Evolutionary conservation across 2,888 invertebrate genomes (phyloP), one percentile per base, ranked within the genome.

Genomic region (Cosmorhoe ocellata): DNA sequence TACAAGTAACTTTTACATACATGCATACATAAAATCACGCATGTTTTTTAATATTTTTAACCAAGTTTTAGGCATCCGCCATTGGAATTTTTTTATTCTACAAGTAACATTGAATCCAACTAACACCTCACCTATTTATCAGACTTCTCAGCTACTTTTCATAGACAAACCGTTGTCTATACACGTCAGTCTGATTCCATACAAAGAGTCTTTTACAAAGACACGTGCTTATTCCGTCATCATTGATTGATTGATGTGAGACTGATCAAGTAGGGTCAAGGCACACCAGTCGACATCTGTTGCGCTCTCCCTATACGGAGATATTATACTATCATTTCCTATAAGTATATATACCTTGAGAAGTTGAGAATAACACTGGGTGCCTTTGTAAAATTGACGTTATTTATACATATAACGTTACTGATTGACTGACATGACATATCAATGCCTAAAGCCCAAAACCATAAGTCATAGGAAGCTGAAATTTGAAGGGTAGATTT

Each of bases 241-340:
- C 38, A 27, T 30, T 54, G 49, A 54, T 30, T 54, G 49, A 54
- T 50, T 50, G 51, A 55, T 37, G 47, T 55, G 51, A 55, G 51
- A 45, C 41, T 52, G 48, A 31, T 27, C 49, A 24, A 33, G 36
- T 74, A 82, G 79, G 84, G 84, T 77, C 79, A 79, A 80, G 86
- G 85, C 63, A 47, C 76, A 61, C 79, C 18, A 56, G 64, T 61
- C 60, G 58, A 81, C 85, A 83, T 83, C 77, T 85, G 86, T 74
- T 71, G 53, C 48, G 18, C 61, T 63, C 56, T 66, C 69, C 66
- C 58, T 69, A 69, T 64, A 67, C 53, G 69, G 64, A 36, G 30
- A 33, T 32, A 28, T 28, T 28, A 39, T 12, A 51, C 48, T 51
- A 49, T 18, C 38, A 34, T 53, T 53, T 45, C 53, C 53, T 53